Base-by-base conservation (phyloP, 2,888 invertebrate species). In the Leptodirus hochenwartii region DNA sequence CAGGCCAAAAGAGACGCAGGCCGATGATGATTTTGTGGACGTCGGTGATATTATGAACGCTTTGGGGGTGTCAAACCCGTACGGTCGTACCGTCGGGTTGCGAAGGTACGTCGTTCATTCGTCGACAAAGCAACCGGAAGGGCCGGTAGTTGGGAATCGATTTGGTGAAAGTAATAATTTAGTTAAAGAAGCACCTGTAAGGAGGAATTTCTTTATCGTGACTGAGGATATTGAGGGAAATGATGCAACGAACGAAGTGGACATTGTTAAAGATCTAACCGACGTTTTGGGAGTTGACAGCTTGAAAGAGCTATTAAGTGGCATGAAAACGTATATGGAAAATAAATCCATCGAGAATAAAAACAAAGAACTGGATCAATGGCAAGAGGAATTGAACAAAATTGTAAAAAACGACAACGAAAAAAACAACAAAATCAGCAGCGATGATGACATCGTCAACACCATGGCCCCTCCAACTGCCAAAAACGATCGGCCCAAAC, bases 41-140 rank as follows among this genome's bases (percentile, higher is more conserved):
- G 34, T 51, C 34, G 49, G 50, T 4, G 38, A 50, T 15, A 37
- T 55, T 4, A 39, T 50, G 39, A 51, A 54, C 33, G 49, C 52
- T 6, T 40, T 51, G 8, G 54, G 53, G 4, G 24, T 54, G 3
- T 46, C 52, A 2, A 47, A 50, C 30, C 51, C 53, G 3, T 35
- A 47, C 15, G 26, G 34, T 9, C 31, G 37, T 14, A 37, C 41
- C 22, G 30, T 45, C 2, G 42, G 41, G 16, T 34, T 43, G 15
- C 37, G 43, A 26, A 41, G 45, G 33, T 43, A 47, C 24, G 35
- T 35, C 6, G 26, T 41, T 4, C 39, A 38, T 6, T 36, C 29
- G 9, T 32, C 30, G 24, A 24, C 25, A 9, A 16, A 15, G 9
- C 27, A 30, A n/a, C 11, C 6, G 11, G 20, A 30, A 10, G 20